Evolutionary conservation across 2,113 vertebrate species (phyloP).

Genomic region (Hylia prasina): DNA sequence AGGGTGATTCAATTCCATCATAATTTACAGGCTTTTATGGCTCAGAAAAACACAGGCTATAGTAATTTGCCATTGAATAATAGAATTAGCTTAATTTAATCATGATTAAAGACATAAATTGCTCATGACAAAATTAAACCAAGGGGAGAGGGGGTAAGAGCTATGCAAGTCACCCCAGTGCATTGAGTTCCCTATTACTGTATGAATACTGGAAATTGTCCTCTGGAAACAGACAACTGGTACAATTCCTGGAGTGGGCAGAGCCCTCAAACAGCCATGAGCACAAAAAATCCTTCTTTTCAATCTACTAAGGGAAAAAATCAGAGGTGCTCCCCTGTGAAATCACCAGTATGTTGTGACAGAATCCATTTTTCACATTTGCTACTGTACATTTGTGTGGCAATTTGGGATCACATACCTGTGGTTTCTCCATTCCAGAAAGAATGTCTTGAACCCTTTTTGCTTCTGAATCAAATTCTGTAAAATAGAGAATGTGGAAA

Average conservation of each 20-base stretch:
- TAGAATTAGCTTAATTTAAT: conserved; percentile 19
- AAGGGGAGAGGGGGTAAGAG: neutral
- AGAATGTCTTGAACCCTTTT: conserved; percentile 94
- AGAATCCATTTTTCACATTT: neutral
- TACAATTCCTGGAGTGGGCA: neutral
- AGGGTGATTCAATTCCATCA: neutral
- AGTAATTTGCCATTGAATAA: neutral
- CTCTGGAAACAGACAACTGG: neutral
- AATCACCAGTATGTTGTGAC: neutral
- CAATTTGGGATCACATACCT: conserved; percentile 79
- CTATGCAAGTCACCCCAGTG: neutral
- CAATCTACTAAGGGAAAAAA: neutral
- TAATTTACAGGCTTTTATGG: neutral
- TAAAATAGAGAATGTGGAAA: conserved; percentile 23
- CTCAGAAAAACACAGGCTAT: neutral
- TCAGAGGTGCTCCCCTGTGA: neutral
- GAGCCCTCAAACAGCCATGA: neutral
- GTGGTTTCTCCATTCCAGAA: conserved; percentile 94
- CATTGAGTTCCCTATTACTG: neutral
- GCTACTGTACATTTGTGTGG: neutral
- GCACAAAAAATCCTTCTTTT: neutral
- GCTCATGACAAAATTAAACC: neutral
- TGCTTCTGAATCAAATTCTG: conserved; percentile 93
- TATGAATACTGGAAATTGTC: neutral
- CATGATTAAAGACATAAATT: neutral